Evolutionary conservation across 2,888 invertebrate species (phyloP).

Genomic region (Microchrysa polita): DNA sequence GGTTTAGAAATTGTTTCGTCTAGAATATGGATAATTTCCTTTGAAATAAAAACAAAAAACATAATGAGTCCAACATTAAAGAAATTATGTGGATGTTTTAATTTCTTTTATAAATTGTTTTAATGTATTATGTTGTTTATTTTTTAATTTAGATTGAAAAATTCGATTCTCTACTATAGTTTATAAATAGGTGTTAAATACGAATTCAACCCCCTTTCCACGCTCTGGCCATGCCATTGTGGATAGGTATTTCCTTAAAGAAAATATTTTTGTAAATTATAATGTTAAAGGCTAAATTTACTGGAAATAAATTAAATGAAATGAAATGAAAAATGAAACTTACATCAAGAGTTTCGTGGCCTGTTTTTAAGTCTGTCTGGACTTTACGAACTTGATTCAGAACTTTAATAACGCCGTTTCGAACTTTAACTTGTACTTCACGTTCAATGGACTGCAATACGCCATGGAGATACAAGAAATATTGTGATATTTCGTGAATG

Average conservation of each 20-base stretch:
- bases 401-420: slow-evolving; percentile 45
- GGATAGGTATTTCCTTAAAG: too few species aligned
- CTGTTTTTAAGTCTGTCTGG: slow-evolving; percentile 22
- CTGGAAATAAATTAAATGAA: too few species aligned
- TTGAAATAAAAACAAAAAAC: neutral
- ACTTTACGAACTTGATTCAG: slow-evolving; percentile 9
- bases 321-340: neutral
- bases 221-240: too few species aligned
- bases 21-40: slow-evolving; percentile 14
- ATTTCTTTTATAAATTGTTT: too few species aligned
- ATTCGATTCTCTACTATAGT: too few species aligned
- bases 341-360: slow-evolving; percentile 44
- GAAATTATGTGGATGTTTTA: too few species aligned
- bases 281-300: too few species aligned
- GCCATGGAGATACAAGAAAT: slow-evolving; percentile 58
- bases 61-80: neutral
- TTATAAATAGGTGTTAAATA: too few species aligned
- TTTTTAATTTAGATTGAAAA: too few species aligned
- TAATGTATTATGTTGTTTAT: too few species aligned
- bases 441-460: slow-evolving; percentile 58
- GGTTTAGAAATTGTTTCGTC: neutral
- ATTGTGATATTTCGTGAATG: slow-evolving; percentile 55
- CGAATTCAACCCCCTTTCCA: too few species aligned
- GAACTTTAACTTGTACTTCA: slow-evolving; percentile 55
- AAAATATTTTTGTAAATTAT: too few species aligned